Evolutionary conservation across 1,140 invertebrate species (phyloP).

Genomic region (Dinothrombium tinctorium): DNA sequence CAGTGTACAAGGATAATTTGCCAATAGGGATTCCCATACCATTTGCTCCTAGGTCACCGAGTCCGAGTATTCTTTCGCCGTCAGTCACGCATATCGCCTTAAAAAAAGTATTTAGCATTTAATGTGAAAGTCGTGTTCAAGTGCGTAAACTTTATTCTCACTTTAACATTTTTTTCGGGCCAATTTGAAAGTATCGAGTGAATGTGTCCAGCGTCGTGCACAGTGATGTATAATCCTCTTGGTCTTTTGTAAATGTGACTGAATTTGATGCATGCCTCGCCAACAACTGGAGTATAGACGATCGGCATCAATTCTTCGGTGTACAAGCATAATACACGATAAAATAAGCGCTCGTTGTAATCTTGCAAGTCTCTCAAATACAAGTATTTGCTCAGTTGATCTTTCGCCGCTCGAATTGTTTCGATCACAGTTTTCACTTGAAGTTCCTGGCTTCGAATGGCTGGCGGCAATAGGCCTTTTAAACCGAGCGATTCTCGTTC

Average conservation of each 20-base stretch:
- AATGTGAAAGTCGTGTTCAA: no score
- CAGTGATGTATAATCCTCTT: slow-evolving; percentile 74
- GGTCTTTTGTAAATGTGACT: slow-evolving; percentile 80
- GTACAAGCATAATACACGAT: slow-evolving; percentile 71
- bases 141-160: slow-evolving; percentile 15
- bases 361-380: slow-evolving; percentile 34
- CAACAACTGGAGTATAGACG: slow-evolving; percentile 93
- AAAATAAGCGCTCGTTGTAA: slow-evolving; percentile 86
- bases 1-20: slow-evolving; percentile 75
- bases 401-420: slow-evolving; percentile 15
- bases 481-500: slow-evolving; percentile 18
- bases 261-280: slow-evolving; percentile 86
- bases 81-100: slow-evolving; percentile 20
- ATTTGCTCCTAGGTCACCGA: slow-evolving; percentile 78
- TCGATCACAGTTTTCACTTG: slow-evolving; percentile 17
- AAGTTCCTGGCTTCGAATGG: slow-evolving; percentile 15
- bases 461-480: slow-evolving; percentile 19
- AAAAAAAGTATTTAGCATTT: background rate
- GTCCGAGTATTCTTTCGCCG: slow-evolving; percentile 73
- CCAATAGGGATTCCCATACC: slow-evolving; percentile 92
- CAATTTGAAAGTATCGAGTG: slow-evolving; percentile 43
- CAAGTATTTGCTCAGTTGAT: slow-evolving; percentile 18
- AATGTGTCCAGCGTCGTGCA: slow-evolving; percentile 73
- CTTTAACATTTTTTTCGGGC: slow-evolving; percentile 64
- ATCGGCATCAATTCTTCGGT: slow-evolving; percentile 88